Conservation (phyloP, 2,888 invertebrate species). For the Onchidella celtica region DNA sequence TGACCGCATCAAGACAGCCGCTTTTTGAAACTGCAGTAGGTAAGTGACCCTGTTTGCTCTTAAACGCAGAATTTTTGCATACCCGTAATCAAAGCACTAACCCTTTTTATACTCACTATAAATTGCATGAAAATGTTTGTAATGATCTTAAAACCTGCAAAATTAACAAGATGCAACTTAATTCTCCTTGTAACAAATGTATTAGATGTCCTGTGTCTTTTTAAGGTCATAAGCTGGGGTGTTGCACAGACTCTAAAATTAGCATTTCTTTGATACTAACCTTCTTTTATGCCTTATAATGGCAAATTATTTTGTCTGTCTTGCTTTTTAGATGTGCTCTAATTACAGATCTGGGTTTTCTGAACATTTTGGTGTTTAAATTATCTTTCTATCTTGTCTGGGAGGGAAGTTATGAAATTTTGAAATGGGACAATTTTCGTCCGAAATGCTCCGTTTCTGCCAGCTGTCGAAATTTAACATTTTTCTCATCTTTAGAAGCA, state of each 20-base stretch:
- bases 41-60: not conserved
- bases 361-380: too few relatives aligned
- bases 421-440: too few relatives aligned
- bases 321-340: too few relatives aligned
- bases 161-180: not conserved
- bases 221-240: not conserved
- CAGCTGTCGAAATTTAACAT: too few relatives aligned
- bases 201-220: not conserved
- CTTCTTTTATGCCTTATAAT: not conserved
- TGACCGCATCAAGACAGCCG: not conserved
- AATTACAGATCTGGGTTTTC: too few relatives aligned
- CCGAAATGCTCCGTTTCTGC: too few relatives aligned
- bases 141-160: not conserved
- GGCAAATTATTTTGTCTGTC: not conserved
- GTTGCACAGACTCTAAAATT: not conserved
- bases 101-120: not conserved
- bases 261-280: not conserved
- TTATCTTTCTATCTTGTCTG: too few relatives aligned
- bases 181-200: not conserved
- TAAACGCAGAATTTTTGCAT: not conserved
- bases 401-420: too few relatives aligned
- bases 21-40: not conserved
- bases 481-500: too few relatives aligned
- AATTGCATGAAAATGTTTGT: not conserved
- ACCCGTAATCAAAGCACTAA: not conserved